These are phyloP conservation scores for Synergus umbraculus DNA, from an alignment of 2,888 invertebrate genomes.

Conservation along the genomic window DNA sequence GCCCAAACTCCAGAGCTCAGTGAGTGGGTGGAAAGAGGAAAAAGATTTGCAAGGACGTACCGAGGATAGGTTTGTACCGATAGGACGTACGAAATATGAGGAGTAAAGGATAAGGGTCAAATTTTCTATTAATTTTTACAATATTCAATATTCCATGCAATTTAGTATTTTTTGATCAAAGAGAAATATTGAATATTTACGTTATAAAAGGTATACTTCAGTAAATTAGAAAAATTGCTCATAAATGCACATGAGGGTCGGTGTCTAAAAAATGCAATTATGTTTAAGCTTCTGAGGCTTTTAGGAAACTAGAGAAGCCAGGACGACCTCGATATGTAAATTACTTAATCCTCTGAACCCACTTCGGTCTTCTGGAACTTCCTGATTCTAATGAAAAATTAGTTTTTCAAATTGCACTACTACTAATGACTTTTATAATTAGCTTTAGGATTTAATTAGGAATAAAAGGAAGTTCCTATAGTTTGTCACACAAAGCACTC, in stretches of 20 bases:
- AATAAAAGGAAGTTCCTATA: not conserved
- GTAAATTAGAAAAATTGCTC: not conserved
- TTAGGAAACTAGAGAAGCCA: not conserved
- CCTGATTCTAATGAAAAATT: not conserved
- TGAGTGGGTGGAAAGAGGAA: constrained; percentile 37
- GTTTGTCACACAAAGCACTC: not conserved
- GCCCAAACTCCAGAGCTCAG: constrained; percentile 17
- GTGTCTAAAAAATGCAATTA: no score
- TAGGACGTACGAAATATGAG: not conserved
- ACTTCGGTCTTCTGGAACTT: not conserved
- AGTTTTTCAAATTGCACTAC: not conserved
- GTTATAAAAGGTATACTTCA: no score
- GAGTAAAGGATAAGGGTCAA: not conserved
- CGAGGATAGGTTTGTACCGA: constrained; percentile 54
- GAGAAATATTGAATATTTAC: no score
- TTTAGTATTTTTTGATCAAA: no score
- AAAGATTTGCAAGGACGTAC: constrained; percentile 33
- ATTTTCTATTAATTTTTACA: not conserved
- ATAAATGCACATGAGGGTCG: not conserved
- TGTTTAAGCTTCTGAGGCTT: no score
- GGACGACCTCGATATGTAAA: not conserved
- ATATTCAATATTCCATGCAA: not conserved
- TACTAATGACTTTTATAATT: not conserved
- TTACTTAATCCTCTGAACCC: not conserved
- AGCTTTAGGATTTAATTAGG: no score